Conservation (phyloP, 2,113 vertebrate genomes). For the Hemiscyllium ocellatum region DNA sequence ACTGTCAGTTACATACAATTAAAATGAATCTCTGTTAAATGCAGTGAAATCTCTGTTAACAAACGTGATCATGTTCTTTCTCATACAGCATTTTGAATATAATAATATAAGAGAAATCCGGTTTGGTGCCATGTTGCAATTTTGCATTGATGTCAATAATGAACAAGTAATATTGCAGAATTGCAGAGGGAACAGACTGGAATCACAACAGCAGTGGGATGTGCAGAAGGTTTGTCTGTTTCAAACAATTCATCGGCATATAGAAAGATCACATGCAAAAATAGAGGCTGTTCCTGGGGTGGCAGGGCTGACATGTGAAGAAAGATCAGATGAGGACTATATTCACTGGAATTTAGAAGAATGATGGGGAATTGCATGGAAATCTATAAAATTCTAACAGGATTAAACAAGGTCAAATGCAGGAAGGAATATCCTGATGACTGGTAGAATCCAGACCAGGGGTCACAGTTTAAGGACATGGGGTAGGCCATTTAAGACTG, state of each 20-base stretch:
- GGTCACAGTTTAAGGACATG: no score
- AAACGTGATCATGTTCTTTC: not conserved
- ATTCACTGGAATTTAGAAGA: no score
- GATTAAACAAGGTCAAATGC: no score
- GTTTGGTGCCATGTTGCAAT: constrained; percentile 49
- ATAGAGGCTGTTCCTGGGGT: not conserved
- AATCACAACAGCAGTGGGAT: constrained; percentile 63
- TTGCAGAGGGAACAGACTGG: constrained; percentile 51
- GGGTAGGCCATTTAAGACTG: no score
- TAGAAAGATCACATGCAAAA: not conserved
- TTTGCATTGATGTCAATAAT: constrained; percentile 63
- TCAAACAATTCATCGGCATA: not conserved
- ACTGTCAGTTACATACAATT: not conserved
- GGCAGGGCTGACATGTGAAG: no score
- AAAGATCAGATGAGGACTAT: no score
- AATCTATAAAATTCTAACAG: no score
- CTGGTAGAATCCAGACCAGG: no score
- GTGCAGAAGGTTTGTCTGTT: constrained; percentile 59
- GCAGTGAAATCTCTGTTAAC: not conserved
- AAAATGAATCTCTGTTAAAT: not conserved
- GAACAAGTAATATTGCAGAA: constrained; percentile 62
- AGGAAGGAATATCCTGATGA: no score
- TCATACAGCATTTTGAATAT: constrained; percentile 67
- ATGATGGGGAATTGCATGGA: no score
- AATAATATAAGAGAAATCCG: constrained; percentile 61